Evolutionary conservation across 2,113 vertebrate genomes (phyloP).

Genomic region (Scytalopus superciliaris): DNA sequence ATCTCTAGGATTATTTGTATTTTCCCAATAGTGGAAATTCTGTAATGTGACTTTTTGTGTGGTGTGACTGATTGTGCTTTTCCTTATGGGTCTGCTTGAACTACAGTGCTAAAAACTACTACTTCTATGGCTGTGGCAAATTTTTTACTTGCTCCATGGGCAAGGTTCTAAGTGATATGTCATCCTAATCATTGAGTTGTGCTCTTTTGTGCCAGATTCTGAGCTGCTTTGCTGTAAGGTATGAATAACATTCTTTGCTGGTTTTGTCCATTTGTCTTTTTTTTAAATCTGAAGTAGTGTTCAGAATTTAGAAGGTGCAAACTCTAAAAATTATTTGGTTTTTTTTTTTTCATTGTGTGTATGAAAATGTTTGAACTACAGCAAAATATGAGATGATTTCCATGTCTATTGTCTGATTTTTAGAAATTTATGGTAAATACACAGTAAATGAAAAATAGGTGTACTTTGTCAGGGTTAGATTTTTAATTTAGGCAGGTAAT

Average conservation of each 20-base stretch:
- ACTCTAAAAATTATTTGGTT: background rate
- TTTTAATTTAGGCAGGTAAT: background rate
- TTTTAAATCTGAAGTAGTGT: background rate
- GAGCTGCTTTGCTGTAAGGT: background rate
- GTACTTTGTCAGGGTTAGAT: background rate
- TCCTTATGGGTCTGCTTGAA: slow-evolving; percentile 1
- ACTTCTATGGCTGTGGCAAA: background rate
- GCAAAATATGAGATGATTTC: background rate
- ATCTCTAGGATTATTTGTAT: background rate
- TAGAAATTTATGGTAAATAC: background rate
- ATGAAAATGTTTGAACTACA: background rate
- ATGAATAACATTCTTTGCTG: background rate
- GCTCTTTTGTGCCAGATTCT: background rate
- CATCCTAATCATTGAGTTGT: background rate
- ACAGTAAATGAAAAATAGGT: background rate
- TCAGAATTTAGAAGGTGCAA: background rate
- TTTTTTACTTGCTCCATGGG: background rate
- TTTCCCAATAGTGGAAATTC: background rate
- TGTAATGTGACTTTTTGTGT: background rate
- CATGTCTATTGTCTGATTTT: background rate
- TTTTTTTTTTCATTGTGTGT: background rate
- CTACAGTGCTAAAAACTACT: background rate
- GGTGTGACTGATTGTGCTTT: background rate
- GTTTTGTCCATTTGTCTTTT: background rate
- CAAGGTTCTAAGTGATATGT: background rate